Conservation (phyloP, 2,888 invertebrate species). For the Petrolisthes manimaculis region DNA sequence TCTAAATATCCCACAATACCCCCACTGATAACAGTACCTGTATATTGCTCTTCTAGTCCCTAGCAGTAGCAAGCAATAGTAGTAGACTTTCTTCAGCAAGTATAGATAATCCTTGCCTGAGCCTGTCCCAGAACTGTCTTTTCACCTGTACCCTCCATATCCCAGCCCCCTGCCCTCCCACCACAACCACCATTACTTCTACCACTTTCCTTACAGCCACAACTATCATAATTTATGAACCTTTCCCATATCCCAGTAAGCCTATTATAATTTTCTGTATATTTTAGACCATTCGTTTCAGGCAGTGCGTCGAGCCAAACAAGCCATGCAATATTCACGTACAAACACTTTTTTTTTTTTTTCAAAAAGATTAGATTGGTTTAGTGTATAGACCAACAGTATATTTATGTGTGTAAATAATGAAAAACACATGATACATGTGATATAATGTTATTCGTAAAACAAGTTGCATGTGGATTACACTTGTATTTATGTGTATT, state of each 20-base stretch:
- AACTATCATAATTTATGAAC: not conserved
- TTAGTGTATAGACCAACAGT: not conserved
- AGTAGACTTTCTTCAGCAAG: not conserved
- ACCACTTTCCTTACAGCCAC: not conserved
- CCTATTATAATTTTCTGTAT: slow-evolving; percentile 11
- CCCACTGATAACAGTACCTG: slow-evolving; percentile 7
- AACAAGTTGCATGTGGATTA: slow-evolving; percentile 20
- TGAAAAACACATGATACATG: slow-evolving; percentile 15
- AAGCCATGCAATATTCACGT: not conserved
- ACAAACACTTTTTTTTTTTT: not conserved
- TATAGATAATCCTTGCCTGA: not conserved
- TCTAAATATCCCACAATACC: slow-evolving; percentile 12
- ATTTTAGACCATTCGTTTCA: slow-evolving; percentile 7
- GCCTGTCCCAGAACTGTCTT: not conserved
- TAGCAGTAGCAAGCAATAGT: not conserved
- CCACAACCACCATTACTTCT: slow-evolving; percentile 17
- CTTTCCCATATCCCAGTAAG: not conserved
- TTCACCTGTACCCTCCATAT: not conserved
- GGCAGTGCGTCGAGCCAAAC: not conserved
- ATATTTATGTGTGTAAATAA: slow-evolving; percentile 14
- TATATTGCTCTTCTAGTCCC: slow-evolving; percentile 5
- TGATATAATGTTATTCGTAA: not conserved
- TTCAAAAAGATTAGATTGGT: not conserved
- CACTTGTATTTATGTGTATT: slow-evolving; percentile 16
- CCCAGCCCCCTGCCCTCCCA: not conserved